phyloP scores from a whole-genome alignment of 2,113 vertebrate species.

The Malaclemys terrapin region DNA sequence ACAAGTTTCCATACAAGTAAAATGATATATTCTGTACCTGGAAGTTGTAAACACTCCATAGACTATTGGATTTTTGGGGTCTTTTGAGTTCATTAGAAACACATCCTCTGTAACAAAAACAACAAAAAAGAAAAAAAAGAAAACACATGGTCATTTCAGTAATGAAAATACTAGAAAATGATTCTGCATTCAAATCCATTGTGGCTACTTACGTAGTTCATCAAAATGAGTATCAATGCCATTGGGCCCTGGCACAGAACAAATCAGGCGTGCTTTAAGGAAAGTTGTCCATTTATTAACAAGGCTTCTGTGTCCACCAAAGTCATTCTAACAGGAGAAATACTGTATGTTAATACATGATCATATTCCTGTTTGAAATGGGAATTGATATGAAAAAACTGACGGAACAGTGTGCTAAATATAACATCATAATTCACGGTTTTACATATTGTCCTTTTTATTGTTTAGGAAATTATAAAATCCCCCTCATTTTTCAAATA shows the following conservation, averaged over 20 bases:
- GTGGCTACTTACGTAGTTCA: slow-evolving; percentile 91
- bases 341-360: not conserved
- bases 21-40: slow-evolving; percentile 83
- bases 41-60: slow-evolving; percentile 98
- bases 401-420: not conserved
- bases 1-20: slow-evolving; percentile 16
- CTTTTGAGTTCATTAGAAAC: slow-evolving; percentile 97
- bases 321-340: slow-evolving; percentile 89
- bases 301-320: slow-evolving; percentile 96
- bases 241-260: slow-evolving; percentile 95
- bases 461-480: not conserved
- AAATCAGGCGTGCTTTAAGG: slow-evolving; percentile 94
- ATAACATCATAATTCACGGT: not conserved
- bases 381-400: not conserved
- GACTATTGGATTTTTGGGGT: slow-evolving; percentile 95
- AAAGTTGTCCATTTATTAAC: slow-evolving; percentile 99
- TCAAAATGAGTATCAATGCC: slow-evolving; percentile 99
- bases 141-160: slow-evolving; percentile 16
- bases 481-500: not conserved
- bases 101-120: slow-evolving; percentile 89
- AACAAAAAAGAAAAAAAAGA: slow-evolving; percentile 9
- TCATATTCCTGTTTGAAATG: not conserved
- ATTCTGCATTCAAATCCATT: not conserved
- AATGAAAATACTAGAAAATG: not conserved
- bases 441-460: not conserved